Percentiles rank a stretch among this genome's conserved stretches.
These are phyloP conservation scores for Caenorhabditis tropicalis DNA, from an alignment of 1,140 invertebrate genomes.

Conservation along the genomic window DNA sequence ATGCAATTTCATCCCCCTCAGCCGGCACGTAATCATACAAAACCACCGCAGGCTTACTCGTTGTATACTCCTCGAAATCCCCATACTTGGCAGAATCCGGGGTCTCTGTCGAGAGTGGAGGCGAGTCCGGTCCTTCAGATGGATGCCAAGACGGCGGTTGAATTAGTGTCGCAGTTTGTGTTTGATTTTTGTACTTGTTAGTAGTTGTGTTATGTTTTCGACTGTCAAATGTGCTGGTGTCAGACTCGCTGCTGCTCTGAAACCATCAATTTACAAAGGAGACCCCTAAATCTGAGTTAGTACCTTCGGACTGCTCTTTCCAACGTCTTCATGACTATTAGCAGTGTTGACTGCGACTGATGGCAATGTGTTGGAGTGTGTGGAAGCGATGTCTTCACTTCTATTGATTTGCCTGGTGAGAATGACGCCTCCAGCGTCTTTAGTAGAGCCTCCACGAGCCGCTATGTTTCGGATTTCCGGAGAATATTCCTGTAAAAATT, in stretches of 20 bases:
- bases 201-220: slow-evolving; percentile 36
- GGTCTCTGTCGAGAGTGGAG: slow-evolving; percentile 46
- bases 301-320: slow-evolving; percentile 8
- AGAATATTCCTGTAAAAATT: slow-evolving; percentile 61
- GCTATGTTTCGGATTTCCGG: slow-evolving; percentile 65
- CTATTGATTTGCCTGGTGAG: slow-evolving; percentile 61
- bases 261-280: background rate
- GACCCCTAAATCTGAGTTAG: background rate
- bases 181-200: slow-evolving; percentile 41
- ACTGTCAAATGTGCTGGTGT: slow-evolving; percentile 54
- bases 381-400: slow-evolving; percentile 56
- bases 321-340: slow-evolving; percentile 10
- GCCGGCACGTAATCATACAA: slow-evolving; percentile 67
- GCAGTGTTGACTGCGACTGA: slow-evolving; percentile 24
- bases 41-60: slow-evolving; percentile 55
- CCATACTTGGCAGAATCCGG: slow-evolving; percentile 57
- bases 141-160: background rate
- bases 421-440: slow-evolving; percentile 58
- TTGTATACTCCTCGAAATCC: slow-evolving; percentile 50
- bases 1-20: slow-evolving; percentile 65
- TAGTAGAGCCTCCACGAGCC: slow-evolving; percentile 38
- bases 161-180: background rate
- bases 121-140: slow-evolving; percentile 41
- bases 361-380: slow-evolving; percentile 43
- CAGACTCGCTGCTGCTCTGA: slow-evolving; percentile 54